Percentiles rank a stretch among this genome's conserved stretches.
Evolutionary conservation across 2,797 vertebrate species (phyloP).

Genomic region (Phylloscopus collybita): DNA sequence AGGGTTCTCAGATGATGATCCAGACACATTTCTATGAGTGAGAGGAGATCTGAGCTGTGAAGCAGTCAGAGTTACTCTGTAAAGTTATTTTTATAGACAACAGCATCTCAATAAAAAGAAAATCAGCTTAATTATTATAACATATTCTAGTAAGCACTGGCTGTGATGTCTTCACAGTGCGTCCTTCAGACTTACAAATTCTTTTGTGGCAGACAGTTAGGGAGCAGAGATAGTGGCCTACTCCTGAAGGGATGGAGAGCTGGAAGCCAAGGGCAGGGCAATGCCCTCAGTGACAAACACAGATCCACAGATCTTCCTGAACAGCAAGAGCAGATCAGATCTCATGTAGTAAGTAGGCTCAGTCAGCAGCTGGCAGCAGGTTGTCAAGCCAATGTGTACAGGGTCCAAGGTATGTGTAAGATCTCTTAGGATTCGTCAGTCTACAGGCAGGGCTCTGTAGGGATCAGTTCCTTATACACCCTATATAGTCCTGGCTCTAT

Average conservation of each 20-base stretch:
- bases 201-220: background rate
- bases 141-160: background rate
- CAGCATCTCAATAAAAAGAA: background rate
- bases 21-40: background rate
- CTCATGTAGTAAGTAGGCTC: background rate
- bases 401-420: background rate
- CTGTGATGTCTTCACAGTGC: background rate
- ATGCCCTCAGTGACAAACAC: background rate
- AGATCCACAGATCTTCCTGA: background rate
- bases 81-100: background rate
- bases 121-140: background rate
- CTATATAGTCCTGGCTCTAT: background rate
- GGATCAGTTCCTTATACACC: fast-evolving
- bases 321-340: background rate
- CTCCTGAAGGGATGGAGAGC: background rate
- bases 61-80: background rate
- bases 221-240: background rate
- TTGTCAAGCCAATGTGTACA: background rate
- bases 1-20: background rate
- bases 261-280: background rate
- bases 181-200: background rate
- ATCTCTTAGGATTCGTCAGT: background rate
- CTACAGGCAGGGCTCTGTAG: background rate
- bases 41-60: background rate
- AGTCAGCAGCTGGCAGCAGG: background rate